Evolutionary conservation across 92 coral and sea anemone species (phyloP).

Genomic region (Porites rus): DNA sequence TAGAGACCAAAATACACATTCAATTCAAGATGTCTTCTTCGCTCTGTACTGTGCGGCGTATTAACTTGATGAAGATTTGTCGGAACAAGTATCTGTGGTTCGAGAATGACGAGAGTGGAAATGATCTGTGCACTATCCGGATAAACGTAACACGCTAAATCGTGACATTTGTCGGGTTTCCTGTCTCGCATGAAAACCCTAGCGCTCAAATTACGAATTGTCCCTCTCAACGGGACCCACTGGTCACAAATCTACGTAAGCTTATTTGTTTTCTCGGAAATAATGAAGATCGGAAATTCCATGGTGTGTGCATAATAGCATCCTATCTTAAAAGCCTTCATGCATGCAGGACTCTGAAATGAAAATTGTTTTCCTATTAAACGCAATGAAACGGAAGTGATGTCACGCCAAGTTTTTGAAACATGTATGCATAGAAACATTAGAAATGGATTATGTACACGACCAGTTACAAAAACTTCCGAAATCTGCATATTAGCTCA

Average conservation of each 20-base stretch:
- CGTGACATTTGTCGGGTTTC: conserved; percentile 7
- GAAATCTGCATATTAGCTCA: not conserved
- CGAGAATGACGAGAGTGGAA: not conserved
- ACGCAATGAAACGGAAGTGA: conserved; percentile 37
- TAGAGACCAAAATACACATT: conserved; percentile 1
- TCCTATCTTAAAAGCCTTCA: conserved; percentile 2
- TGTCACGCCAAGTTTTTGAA: conserved; percentile 30
- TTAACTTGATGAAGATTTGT: not conserved
- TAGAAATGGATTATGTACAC: not conserved
- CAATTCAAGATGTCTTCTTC: not conserved
- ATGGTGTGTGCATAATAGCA: conserved; percentile 5
- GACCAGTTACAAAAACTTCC: not conserved
- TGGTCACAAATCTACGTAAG: conserved; percentile 1
- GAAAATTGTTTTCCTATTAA: conserved; percentile 3
- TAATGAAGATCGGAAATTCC: not conserved
- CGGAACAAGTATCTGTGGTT: not conserved
- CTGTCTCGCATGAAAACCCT: conserved; percentile 11
- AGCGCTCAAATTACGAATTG: not conserved
- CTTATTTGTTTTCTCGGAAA: conserved; percentile 7
- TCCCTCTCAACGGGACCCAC: not conserved
- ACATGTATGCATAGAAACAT: not conserved
- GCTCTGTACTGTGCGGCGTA: not conserved
- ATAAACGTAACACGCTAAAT: not conserved
- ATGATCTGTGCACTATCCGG: conserved; percentile 11
- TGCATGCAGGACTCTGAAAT: not conserved